Evolutionary conservation across 2,797 vertebrate genomes (phyloP).

Genomic region (Sebastes iracundus): DNA sequence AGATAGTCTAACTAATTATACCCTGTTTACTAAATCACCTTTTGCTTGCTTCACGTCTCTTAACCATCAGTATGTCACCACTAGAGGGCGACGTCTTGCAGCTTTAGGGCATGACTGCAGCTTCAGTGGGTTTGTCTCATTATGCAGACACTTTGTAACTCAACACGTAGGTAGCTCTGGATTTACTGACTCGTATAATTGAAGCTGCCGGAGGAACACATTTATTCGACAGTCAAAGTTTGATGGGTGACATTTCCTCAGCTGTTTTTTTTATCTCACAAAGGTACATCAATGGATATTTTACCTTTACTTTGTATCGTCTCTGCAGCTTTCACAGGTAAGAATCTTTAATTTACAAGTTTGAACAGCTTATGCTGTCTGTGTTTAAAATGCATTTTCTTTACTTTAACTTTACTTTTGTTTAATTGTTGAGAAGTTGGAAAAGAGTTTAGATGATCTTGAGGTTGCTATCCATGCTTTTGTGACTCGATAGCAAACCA

Average conservation of each 20-base stretch:
- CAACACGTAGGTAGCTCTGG: background rate
- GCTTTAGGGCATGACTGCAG: fast-evolving
- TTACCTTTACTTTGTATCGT: background rate
- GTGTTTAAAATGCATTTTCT: background rate
- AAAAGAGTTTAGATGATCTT: background rate
- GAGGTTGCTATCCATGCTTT: background rate
- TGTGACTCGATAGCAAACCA: background rate
- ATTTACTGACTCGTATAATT: background rate
- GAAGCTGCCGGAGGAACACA: background rate
- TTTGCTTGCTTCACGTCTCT: no score
- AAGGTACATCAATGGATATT: slow-evolving; percentile 37
- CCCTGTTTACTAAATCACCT: background rate
- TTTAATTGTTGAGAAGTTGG: background rate
- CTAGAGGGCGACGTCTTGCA: background rate
- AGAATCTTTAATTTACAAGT: background rate
- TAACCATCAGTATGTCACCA: background rate
- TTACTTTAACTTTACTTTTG: background rate
- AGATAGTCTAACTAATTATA: fast-evolving
- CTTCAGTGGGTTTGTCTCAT: background rate
- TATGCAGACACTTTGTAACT: background rate
- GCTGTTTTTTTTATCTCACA: background rate
- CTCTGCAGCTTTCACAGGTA: slow-evolving; percentile 49
- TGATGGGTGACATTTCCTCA: background rate
- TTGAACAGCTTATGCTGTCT: background rate
- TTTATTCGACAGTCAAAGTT: background rate